A percentile compares a stretch with the other conserved stretches of the same genome.
These are phyloP conservation scores for Caerostris extrusa DNA, from an alignment of 1,140 invertebrate genomes.

Conservation along the genomic window DNA sequence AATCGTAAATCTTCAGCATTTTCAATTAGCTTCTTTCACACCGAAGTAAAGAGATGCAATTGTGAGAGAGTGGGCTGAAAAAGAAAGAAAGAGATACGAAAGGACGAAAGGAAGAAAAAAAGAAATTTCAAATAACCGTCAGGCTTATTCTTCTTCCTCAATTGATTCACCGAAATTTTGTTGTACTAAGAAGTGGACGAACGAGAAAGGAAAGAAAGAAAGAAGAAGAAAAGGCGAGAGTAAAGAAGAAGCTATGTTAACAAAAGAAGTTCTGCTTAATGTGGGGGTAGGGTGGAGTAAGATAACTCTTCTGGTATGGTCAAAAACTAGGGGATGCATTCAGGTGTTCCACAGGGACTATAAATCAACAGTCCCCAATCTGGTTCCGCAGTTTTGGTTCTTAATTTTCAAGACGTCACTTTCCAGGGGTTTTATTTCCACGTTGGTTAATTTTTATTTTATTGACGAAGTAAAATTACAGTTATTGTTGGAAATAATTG, in stretches of 20 bases:
- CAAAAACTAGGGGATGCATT: background rate
- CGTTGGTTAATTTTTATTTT: background rate
- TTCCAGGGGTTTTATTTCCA: background rate
- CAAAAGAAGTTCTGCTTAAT: conserved; percentile 9
- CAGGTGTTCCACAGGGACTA: background rate
- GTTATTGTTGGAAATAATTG: background rate
- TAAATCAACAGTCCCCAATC: background rate
- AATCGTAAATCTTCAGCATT: conserved; percentile 49
- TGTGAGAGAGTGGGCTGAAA: background rate
- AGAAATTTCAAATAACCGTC: conserved; percentile 23
- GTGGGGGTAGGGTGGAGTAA: background rate
- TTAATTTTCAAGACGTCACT: conserved; percentile 4
- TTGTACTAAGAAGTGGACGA: conserved; percentile 31
- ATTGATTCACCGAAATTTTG: conserved; percentile 30
- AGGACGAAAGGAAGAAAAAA: background rate
- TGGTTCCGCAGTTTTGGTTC: background rate
- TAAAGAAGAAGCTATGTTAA: background rate
- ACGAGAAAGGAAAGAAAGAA: background rate
- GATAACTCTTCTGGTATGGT: background rate
- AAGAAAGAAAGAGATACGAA: too few species aligned
- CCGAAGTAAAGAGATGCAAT: background rate
- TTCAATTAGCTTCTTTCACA: conserved; percentile 40
- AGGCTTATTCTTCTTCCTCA: conserved; percentile 22
- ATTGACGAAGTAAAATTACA: background rate
- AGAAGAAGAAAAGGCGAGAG: background rate